These are phyloP conservation scores for Clarias platycephalus DNA, from an alignment of 2,797 vertebrate species.

Conservation along the genomic window DNA sequence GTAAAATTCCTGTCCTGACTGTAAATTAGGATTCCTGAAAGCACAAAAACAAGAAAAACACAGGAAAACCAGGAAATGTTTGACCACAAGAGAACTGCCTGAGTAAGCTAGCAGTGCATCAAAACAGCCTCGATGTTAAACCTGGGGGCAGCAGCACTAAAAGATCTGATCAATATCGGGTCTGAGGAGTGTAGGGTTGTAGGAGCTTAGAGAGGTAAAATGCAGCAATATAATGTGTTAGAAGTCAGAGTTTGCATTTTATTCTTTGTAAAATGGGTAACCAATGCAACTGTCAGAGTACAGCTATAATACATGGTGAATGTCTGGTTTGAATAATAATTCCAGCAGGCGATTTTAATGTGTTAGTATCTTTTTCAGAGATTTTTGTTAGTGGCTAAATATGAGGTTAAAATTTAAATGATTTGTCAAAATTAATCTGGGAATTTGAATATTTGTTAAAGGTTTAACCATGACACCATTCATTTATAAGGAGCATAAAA, in stretches of 20 bases:
- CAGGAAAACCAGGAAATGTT: too few relatives aligned
- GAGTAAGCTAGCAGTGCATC: too few relatives aligned
- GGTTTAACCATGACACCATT: background rate
- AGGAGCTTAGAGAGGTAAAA: background rate
- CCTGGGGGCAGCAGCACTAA: too few relatives aligned
- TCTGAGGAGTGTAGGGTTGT: background rate
- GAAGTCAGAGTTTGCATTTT: background rate
- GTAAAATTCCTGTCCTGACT: too few relatives aligned
- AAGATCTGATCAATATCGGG: too few relatives aligned
- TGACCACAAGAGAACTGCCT: too few relatives aligned
- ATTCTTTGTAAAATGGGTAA: background rate
- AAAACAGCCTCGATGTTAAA: too few relatives aligned
- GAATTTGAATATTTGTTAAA: background rate
- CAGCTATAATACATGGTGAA: background rate
- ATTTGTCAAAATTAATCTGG: background rate
- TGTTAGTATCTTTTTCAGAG: background rate
- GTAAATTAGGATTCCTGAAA: too few relatives aligned
- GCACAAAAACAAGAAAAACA: too few relatives aligned
- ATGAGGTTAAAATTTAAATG: background rate
- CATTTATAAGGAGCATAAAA: constrained; percentile 42
- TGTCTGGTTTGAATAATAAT: background rate
- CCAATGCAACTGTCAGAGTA: background rate
- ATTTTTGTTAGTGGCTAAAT: background rate
- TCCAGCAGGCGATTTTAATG: background rate
- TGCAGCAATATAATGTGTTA: background rate